Evolutionary conservation across 2,888 invertebrate genomes (phyloP), one percentile per base, ranked within the genome.

Genomic region (Xestia sexstrigata): DNA sequence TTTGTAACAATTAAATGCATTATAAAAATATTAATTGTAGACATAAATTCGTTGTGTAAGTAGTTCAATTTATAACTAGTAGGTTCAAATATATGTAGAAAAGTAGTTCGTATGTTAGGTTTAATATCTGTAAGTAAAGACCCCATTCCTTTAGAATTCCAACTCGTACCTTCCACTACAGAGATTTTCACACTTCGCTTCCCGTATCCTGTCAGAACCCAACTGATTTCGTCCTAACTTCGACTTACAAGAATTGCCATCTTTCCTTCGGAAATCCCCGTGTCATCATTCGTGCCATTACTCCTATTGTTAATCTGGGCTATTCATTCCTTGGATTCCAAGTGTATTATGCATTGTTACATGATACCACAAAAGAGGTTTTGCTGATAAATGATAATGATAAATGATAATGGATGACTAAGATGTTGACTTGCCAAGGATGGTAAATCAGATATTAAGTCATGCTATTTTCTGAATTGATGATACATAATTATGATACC

Each of bases 161-260:
- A 52, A 70, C 52, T 55, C 63, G 60, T 73, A 62, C n/a, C 45
- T 83, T 84, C 72, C 83, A 58, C 70, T 73, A 67, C 67, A 65
- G 23, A 60, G 70, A 62, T 63, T 78, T 87, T 81, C 66, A 83
- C 87, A 68, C 70, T 82, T 78, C 81, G 83, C 87, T 85, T 81
- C 65, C 45, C 71, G 49, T 72, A 76, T 79, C 76, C 67, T 60
- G 39, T 67, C 49, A 45, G 66, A 72, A 70, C 45, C 66, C 35
- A 78, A 75, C 63, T 79, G 71, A 79, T 88, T 83, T 68, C 66
- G 15, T 52, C 35, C 65, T 35, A 26, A 74, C 65, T 72, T 13
- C 42, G 71, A 67, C 67, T 86, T 70, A 75, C 70, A 70, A 74
- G 70, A 73, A 63, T 23, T 79, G 63, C 35, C 42, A 70, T 86